Base-by-base conservation (phyloP, 2,797 vertebrate species). In the Scomberomorus guttatus region DNA sequence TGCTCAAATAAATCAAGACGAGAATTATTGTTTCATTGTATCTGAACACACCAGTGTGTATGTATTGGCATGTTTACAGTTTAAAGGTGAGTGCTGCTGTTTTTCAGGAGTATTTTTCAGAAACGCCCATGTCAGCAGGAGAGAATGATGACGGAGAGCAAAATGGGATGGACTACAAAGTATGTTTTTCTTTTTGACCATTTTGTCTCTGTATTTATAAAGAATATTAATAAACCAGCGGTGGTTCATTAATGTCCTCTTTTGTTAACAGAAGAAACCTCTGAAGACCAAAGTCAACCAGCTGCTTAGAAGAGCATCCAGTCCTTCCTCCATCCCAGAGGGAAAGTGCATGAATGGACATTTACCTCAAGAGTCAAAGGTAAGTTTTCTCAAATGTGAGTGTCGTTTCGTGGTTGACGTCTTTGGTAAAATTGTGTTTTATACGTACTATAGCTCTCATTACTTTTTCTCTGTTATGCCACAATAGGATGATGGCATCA, bases 221-320 rank as follows among this genome's bases (percentile, higher is more conserved):
- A 2, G 2, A 4, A 8, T 12, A n/a, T 54, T n/a, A 7, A 3
- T 75, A 10, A 72, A 76, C 9, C 44, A 32, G 20, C 10, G 1
- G 4, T 32, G 12, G 3, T 56, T 65, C n/a, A 25, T 17, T 12
- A 20, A 52, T 37, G 4, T 42, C 0, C 2, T 13, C 0, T 39
- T 81, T n/a, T 29, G 46, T 84, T 25, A 10, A 0, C 57, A 92
- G 90, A 93, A 91, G 63, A 90, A 85, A 52, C 29, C 5, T 34
- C 15, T 80, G 34, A 93, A 87, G 72, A 46, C 46, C 37, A 93
- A 80, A 86, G 87, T 90, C 20, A 69, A 13, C 13, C 51, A n/a
- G 50, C n/a, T 91, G 72, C 77, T 92, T 12, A 72, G 92, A 34
- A 75, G 90, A 70, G 69, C 82, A 0, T 93, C 93, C 4, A 57